Conservation (phyloP, 2,113 vertebrate genomes). For the Oreochromis spilurus region DNA sequence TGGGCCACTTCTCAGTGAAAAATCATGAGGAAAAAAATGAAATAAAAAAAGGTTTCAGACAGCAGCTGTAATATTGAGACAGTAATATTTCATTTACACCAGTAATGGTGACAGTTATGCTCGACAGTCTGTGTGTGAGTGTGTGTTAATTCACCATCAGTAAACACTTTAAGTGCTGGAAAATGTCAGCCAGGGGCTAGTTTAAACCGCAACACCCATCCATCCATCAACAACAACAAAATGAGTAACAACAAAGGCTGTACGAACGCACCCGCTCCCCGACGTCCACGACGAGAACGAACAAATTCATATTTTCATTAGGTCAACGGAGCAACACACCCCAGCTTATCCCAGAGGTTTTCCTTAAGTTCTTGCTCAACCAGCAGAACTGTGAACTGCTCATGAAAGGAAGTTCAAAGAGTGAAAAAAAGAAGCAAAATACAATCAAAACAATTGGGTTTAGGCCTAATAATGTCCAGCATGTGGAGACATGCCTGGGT, state of each 20-base stretch:
- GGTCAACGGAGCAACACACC: neutral
- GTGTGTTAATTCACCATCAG: neutral
- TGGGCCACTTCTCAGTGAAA: neutral
- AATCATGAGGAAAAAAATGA: neutral
- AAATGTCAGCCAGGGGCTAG: neutral
- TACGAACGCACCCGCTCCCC: neutral
- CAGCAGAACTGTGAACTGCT: neutral
- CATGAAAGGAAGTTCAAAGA: neutral
- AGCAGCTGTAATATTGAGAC: neutral
- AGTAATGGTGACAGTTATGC: neutral
- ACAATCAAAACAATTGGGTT: neutral
- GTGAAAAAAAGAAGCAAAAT: neutral
- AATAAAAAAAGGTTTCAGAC: neutral
- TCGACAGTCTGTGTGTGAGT: neutral
- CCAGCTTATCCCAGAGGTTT: neutral
- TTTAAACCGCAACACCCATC: neutral
- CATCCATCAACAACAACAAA: neutral
- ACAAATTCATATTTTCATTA: neutral
- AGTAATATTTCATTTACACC: neutral
- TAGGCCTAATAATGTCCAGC: neutral
- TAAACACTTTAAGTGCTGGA: neutral
- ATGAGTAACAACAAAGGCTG: neutral
- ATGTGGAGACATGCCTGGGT: neutral
- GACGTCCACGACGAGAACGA: neutral
- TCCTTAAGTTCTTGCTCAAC: neutral